Conservation (phyloP, 2,888 invertebrate species). For the Eurois occulta region DNA sequence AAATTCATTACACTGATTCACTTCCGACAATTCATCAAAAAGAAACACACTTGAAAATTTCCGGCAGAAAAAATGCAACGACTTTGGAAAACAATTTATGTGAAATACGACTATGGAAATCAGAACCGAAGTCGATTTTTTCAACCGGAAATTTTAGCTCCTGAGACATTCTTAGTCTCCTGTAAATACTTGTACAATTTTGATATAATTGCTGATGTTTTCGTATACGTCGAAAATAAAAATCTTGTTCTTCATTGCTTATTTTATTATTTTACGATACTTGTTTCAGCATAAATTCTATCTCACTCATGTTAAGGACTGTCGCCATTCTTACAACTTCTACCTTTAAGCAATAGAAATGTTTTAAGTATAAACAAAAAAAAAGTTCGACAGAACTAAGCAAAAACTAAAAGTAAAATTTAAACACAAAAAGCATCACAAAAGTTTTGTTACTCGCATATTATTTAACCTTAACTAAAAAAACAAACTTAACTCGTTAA, state of each 20-base stretch:
- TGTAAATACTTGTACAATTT: conserved; percentile 49
- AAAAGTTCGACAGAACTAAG: conserved; percentile 43
- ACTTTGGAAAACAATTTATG: conserved; percentile 42
- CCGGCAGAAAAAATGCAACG: conserved; percentile 49
- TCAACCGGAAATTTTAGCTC: conserved; percentile 52
- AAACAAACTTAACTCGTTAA: conserved; percentile 83
- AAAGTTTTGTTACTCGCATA: conserved; percentile 62
- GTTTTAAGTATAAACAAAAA: conserved; percentile 46
- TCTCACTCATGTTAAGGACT: conserved; percentile 66
- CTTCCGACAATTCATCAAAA: conserved; percentile 37
- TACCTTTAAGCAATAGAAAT: conserved; percentile 45
- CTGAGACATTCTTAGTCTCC: conserved; percentile 37
- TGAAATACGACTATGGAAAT: conserved; percentile 66
- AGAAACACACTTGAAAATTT: conserved; percentile 46
- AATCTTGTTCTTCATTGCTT: conserved; percentile 23
- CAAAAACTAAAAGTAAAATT: conserved; percentile 40
- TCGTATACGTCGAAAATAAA: conserved; percentile 62
- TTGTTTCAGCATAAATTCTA: conserved; percentile 50
- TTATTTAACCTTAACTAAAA: conserved; percentile 72
- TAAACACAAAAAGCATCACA: conserved; percentile 64
- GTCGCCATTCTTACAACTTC: conserved; percentile 48
- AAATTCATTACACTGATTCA: conserved; percentile 54
- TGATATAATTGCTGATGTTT: conserved; percentile 32
- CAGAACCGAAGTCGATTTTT: conserved; percentile 59
- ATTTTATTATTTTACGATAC: conserved; percentile 41